Base-by-base conservation (phyloP, 2,888 invertebrate species). In the Eilema sororculum region DNA sequence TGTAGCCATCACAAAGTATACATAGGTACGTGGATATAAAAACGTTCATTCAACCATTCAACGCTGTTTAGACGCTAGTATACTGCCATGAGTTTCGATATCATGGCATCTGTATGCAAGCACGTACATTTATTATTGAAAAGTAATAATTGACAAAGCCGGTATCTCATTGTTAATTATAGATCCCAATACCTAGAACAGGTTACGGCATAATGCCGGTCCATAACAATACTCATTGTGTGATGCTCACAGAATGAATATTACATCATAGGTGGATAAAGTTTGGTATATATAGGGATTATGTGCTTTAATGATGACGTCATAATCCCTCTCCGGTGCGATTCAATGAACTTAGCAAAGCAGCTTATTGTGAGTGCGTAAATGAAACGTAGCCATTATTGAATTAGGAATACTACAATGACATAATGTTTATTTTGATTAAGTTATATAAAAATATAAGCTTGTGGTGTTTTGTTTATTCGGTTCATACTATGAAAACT, bases 221-320 rank as follows among this genome's bases (percentile, higher is more conserved):
- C 67, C 69, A 69, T 73, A 73, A 83, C 81, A 83, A 80, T 79
- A 68, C 64, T 68, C 77, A 79, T 79, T 84, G 77, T 77, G 75
- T 82, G 82, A 81, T 77, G 84, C 83, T 78, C 79, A 73, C 75
- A 65, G 68, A 71, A 69, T 67, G 57, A 67, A 37, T 69, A 67
- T 76, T 76, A 76, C 80, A 76, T 78, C 75, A 77, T 52, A 74
- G 56, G 68, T 52, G 52, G n/a, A 52, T 52, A n/a, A 52, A n/a
- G 80, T 68, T 74, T 72, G 67, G 46, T 20, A 46, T 28, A 62
- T 72, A 9, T 25, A 67, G 76, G 74, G 37, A 62, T 62, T 24
- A 24, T 37, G 52, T 52, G 9, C 52, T n/a, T 52, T 62, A 24
- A 24, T 62, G 37, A 24, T 62, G 33, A 62, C 37, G 61, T 62